Base-by-base conservation (phyloP, 2,888 invertebrate species). In the Drosophila recens region DNA sequence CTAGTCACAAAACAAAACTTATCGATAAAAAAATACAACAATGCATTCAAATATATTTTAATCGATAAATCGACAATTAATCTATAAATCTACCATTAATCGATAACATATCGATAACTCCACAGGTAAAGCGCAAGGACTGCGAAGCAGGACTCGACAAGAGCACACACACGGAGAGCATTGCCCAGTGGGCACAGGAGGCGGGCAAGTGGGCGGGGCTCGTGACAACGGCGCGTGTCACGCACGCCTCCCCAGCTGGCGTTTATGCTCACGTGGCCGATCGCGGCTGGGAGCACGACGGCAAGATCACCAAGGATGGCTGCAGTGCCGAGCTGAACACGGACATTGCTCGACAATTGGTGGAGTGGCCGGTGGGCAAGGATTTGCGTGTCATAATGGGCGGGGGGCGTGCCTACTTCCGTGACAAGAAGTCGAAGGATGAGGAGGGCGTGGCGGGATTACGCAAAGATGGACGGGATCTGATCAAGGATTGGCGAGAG, bases 201-300 rank as follows among this genome's bases (percentile, higher is more conserved):
- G 94, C 94, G 15, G 94, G 94, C 0, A 95, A 95, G 87, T 93
- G 93, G 56, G 94, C 95, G 20, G 96, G 96, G 15, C 88, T 95
- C 8, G 96, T 97, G 1, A 97, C 97, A 0, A 96, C 96, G 0
- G 95, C 96, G 0, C 92, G 96, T 40, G 95, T 97, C 1, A 97
- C 97, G 0, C 96, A 97, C 87, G 97, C 96, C 0, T 95, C 96
- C 0, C 96, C 96, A 0, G 95, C 95, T 0, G 96, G 95, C 0
- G 93, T 94, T 0, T 97, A 96, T 87, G 95, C 96, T 0, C 96
- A 96, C 86, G 94, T 94, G 0, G 95, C 96, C 0, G 93, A 95
- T 61, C 93, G 96, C 3, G 91, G 94, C 3, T 97, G 96, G 96
- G 96, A 97, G 90, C 91, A 91, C 27, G 96, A 96, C 83, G 90